Conservation (phyloP, 2,888 invertebrate genomes). For the Bursaphelenchus okinawaensis region DNA sequence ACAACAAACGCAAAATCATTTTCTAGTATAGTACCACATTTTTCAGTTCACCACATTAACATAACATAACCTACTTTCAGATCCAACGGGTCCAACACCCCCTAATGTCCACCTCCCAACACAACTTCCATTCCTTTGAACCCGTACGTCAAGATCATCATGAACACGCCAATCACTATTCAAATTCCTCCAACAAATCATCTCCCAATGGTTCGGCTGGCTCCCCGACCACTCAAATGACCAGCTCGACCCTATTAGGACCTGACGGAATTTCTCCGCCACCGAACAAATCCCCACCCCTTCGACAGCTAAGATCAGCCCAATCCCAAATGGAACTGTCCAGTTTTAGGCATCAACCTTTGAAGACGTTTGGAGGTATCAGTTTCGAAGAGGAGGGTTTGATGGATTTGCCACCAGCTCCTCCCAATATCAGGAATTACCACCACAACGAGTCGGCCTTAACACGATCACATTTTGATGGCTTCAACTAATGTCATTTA, state of each 20-base stretch:
- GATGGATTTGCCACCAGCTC: not conserved
- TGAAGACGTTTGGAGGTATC: not conserved
- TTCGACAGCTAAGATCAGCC: not conserved
- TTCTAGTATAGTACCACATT: not conserved
- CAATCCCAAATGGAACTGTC: not conserved
- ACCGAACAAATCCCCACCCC: not conserved
- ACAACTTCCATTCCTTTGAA: not conserved
- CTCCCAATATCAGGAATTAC: not conserved
- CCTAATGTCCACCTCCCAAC: not conserved
- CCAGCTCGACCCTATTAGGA: not conserved
- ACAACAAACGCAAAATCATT: not conserved
- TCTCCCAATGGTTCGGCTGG: not conserved
- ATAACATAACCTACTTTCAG: not conserved
- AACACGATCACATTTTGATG: not conserved
- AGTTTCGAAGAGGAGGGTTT: not conserved
- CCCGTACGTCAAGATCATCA: not conserved
- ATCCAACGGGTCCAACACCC: not conserved
- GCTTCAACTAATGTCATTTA: too few species aligned
- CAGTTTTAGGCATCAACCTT: not conserved
- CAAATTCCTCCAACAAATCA: not conserved
- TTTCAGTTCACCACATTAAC: not conserved
- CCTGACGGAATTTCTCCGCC: not conserved
- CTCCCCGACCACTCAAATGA: not conserved
- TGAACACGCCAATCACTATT: not conserved
- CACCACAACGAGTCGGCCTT: not conserved